Evolutionary conservation across 2,797 vertebrate species (phyloP), one percentile per base, ranked within the genome.

Genomic region (Diplodus puntazzo): DNA sequence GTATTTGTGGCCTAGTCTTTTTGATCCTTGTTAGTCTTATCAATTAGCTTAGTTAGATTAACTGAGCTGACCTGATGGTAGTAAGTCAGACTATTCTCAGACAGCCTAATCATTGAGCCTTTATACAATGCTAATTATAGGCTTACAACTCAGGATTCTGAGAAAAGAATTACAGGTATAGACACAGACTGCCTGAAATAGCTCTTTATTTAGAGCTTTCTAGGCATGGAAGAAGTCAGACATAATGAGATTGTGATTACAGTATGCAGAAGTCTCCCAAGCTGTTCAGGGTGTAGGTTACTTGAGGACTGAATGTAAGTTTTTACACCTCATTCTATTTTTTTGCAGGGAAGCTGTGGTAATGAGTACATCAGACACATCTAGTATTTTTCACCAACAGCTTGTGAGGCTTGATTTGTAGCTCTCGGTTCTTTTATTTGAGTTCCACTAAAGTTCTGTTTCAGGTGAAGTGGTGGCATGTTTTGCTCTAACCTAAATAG

Each of bases 71-170:
- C 83, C 84, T 84, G 50, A 66, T 82, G 74, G 81, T 85, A 81
- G 74, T 71, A 75, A 70, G 78, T 87, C 73, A 83, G 72, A 78
- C 81, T 85, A 87, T 92, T 88, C 86, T 84, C 76, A 90, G 87
- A 82, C 73, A 17, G 46, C 73, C 63, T 90, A 77, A 86, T 89
- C 77, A 82, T 57, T 74, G 60, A 81, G 81, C 75, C 74, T 83
- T 79, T 76, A 81, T 80, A 82, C 82, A 89, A 85, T 79, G 75
- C 81, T 92, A 92, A 92, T 90, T 88, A 91, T 90, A 83, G 85
- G 83, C 86, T 88, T 84, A 88, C 78, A 84, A 88, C 63, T 69
- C 65, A 43, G 48, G 75, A 73, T 91, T 92, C 86, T 87, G 71
- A 77, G 87, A 93, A 87, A 73, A 71, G 69, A 61, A 21, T 16